Evolutionary conservation across 2,888 invertebrate genomes (phyloP), one percentile per base, ranked within the genome.

Genomic region (Platycheirus rosarum): DNA sequence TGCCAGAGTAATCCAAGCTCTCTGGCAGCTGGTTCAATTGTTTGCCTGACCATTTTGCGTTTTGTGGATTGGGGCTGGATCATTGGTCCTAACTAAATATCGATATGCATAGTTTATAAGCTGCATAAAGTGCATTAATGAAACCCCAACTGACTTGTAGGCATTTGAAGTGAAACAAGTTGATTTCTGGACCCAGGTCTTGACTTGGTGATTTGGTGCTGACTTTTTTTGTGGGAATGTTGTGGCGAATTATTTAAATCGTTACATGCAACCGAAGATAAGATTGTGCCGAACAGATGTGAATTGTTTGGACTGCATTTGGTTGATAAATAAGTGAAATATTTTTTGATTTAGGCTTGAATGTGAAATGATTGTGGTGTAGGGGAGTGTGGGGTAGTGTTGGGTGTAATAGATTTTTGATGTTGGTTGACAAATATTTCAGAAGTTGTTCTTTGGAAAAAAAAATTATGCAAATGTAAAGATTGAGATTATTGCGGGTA

Each of bases 21-120:
- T n/a, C n/a, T 53, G 66, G 37, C 76, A 71, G 69, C 79, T 69
- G 69, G 57, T 65, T 42, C 71, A 26, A 77, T 70, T 70, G 70
- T 65, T 49, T 29, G 44, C 60, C 16, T 44, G 37, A 14, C 48
- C 11, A 37, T 26, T 35, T 35, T 18, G 23, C 14, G 0, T 49
- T 13, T 29, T 49, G 9, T 14, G 9, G 26, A 55, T 55, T 66
- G 66, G 26, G 23, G 11, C 49, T 48, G 42, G 48, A 68, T 57
- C 32, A 55, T 18, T 69, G 65, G 44, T 70, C 70, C 60, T 60
- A 48, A 66, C 60, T 60, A 48, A 66, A 65, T 71, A 62, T 70
- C 53, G 70, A 60, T 69, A 66, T 69, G 79, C 66, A 73, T 23
- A 46, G 51, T 40, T 66, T 65, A 71, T 44, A 29, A 14, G 18